Conservation (phyloP, 1,140 invertebrate species). For the Drosophila obscura region DNA sequence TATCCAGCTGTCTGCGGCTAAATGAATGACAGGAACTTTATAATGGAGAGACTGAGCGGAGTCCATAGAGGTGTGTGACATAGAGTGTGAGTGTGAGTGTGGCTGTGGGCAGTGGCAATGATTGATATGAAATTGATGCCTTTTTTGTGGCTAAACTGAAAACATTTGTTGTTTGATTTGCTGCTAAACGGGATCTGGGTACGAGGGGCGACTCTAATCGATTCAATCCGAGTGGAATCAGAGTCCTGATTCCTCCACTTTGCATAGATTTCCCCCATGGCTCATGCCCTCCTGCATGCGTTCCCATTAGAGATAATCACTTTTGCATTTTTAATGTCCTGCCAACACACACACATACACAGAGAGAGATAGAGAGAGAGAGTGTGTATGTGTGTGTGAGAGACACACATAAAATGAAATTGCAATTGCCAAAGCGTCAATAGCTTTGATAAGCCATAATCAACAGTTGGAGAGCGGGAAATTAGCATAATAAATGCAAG, state of each 20-base stretch:
- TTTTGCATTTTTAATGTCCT: slow-evolving; percentile 70
- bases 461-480: slow-evolving; percentile 38
- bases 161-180: slow-evolving; percentile 35
- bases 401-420: slow-evolving; percentile 61
- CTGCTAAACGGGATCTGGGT: too few relatives aligned
- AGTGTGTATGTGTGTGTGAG: too few relatives aligned
- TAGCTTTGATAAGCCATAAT: slow-evolving; percentile 70
- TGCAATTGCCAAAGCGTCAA: slow-evolving; percentile 62
- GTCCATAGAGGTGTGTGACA: too few relatives aligned
- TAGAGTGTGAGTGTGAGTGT: neutral
- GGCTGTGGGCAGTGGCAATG: slow-evolving; percentile 2
- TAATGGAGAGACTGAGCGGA: too few relatives aligned
- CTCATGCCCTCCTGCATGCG: slow-evolving; percentile 29
- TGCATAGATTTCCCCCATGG: too few relatives aligned
- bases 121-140: slow-evolving; percentile 34
- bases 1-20: slow-evolving; percentile 62
- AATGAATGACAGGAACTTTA: neutral
- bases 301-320: slow-evolving; percentile 75
- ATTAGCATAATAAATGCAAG: slow-evolving; percentile 73
- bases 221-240: slow-evolving; percentile 43
- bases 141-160: slow-evolving; percentile 36
- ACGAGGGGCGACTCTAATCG: slow-evolving; percentile 20
- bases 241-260: too few relatives aligned
- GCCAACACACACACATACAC: neutral
- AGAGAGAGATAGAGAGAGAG: neutral